A percentile compares a stretch with the other conserved stretches of the same genome.
phyloP scores from a whole-genome alignment of 2,113 vertebrate genomes.

The Bungarus multicinctus region DNA sequence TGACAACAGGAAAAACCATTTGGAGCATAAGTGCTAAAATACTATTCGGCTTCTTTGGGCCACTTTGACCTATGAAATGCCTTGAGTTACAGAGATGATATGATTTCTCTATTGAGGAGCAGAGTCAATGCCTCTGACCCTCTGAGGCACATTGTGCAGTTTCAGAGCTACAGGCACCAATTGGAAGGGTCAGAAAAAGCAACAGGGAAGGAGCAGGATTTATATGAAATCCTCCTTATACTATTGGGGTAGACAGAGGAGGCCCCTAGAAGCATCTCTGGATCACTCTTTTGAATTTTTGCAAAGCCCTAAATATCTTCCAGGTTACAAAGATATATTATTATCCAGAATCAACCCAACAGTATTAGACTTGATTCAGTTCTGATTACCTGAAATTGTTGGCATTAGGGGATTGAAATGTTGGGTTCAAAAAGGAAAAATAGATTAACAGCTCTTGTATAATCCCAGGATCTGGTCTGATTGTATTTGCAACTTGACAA shows the following conservation, averaged over 20 bases:
- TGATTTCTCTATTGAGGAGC: neutral
- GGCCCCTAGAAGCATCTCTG: neutral
- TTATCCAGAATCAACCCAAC: neutral
- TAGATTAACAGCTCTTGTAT: constrained; percentile 52
- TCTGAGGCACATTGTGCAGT: neutral
- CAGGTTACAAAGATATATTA: neutral
- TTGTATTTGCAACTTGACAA: constrained; percentile 62
- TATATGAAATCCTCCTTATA: neutral
- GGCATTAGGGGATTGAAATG: constrained; percentile 43
- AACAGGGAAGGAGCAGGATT: neutral
- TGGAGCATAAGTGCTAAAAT: neutral
- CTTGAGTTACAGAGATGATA: neutral
- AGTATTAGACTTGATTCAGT: neutral
- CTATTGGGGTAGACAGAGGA: neutral
- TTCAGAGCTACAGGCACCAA: neutral
- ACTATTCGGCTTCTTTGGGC: neutral
- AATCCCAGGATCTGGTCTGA: constrained; percentile 41
- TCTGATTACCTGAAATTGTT: neutral
- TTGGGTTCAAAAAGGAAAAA: constrained; percentile 58
- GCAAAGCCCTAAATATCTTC: neutral
- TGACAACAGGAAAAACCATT: neutral
- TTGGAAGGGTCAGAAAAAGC: neutral
- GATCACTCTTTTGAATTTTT: neutral
- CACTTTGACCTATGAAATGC: neutral
- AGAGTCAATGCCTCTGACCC: neutral